These are phyloP conservation scores for Phengaris arion DNA, from an alignment of 2,888 invertebrate species.

Conservation along the genomic window DNA sequence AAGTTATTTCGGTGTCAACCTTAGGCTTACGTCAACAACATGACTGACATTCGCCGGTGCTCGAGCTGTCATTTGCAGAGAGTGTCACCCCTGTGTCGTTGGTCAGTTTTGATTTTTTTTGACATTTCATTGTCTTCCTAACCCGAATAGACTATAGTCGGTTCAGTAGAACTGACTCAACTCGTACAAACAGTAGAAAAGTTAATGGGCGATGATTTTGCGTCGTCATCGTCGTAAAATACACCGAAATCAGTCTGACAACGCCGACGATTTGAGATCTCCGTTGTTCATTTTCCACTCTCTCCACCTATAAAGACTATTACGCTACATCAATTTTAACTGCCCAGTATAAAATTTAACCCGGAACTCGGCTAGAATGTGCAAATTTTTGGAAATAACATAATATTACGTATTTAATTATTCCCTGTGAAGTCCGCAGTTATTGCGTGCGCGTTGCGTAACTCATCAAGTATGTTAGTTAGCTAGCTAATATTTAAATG, in stretches of 20 bases:
- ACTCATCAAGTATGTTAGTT: constrained; percentile 13
- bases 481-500: constrained; percentile 23
- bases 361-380: constrained; percentile 20
- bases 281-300: neutral
- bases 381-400: constrained; percentile 24
- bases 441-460: constrained; percentile 3
- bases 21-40: too few species aligned
- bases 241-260: neutral
- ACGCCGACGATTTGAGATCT: neutral
- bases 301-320: neutral
- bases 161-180: too few species aligned
- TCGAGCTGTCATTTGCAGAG: too few species aligned
- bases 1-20: too few species aligned
- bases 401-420: constrained; percentile 2
- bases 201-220: too few species aligned
- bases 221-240: neutral
- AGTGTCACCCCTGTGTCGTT: too few species aligned
- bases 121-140: too few species aligned
- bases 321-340: constrained; percentile 17
- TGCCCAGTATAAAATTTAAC: constrained; percentile 14
- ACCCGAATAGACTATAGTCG: too few species aligned
- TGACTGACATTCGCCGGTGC: too few species aligned
- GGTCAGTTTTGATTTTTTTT: too few species aligned
- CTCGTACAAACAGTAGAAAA: too few species aligned
- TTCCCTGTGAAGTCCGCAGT: neutral